Evolutionary conservation across 2,797 vertebrate genomes (phyloP), one percentile per base, ranked within the genome.

Genomic region (Cossypha polioptera): DNA sequence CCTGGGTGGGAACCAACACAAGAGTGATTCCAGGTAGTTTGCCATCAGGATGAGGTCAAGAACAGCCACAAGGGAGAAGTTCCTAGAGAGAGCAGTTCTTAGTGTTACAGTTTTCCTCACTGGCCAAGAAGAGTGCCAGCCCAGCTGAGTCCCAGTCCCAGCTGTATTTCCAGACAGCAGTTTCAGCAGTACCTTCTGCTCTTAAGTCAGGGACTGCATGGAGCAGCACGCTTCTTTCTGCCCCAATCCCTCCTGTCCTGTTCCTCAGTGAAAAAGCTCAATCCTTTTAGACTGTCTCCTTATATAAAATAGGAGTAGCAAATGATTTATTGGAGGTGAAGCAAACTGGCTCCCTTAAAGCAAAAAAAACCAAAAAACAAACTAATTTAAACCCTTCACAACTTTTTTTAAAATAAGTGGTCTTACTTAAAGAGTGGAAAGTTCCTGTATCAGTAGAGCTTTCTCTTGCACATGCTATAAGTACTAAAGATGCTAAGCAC

Each of bases 361-460:
- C 16, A 79, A 92, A 82, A 33, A 84, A 81, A 36, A 81, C n/a
- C n/a, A n/a, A 72, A 35, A 20, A 48, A 22, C 42, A 10, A 43
- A 19, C 22, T 72, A 21, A 51, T 55, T 68, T 54, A 71, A 87
- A 13, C 5, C 5, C 13, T 62, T 78, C 33, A 66, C 16, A 38
- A 13, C 3, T 5, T 5, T 13, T 58, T 22, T 26, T 35, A 40
- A 1, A 79, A 47, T 47, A 79, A 57, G n/a, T 35, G 9, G 0
- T 45, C 88, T 61, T 77, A 67, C 24, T 76, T 22, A 80, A 94
- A 79, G 20, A 83, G 25, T 33, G 12, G 59, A 58, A 95, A 77
- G 51, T 51, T 84, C 48, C 26, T 73, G 0, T 54, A 57, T 55
- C 13, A 51, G 17, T 12, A 87, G 48, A 92, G 18, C 19, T 79